A percentile compares a stretch with the other conserved stretches of the same genome.
phyloP scores from a whole-genome alignment of 1,140 invertebrate genomes.

The Lepidurus apus region DNA sequence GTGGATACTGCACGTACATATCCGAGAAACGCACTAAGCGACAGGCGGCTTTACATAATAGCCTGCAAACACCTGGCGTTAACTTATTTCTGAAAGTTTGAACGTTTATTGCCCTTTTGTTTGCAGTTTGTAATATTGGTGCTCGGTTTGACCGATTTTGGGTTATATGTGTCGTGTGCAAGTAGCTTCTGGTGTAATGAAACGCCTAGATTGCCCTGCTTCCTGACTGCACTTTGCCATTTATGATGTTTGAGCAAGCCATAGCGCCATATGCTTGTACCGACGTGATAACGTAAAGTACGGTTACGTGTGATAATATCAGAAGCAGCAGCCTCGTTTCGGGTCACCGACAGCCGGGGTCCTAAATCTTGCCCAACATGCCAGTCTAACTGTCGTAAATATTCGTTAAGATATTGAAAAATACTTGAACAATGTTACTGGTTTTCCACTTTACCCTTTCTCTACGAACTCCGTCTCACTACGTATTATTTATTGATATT shows the following conservation, averaged over 20 bases:
- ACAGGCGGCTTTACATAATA: too few species aligned
- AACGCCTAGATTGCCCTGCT: neutral
- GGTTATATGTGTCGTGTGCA: neutral
- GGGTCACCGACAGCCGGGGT: constrained; percentile 15
- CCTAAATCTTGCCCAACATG: neutral
- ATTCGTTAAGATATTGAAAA: neutral
- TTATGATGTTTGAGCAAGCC: constrained; percentile 19
- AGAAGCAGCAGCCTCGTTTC: neutral
- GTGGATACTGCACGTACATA: too few species aligned
- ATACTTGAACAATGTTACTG: neutral
- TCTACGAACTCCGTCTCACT: too few species aligned
- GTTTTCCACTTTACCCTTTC: too few species aligned
- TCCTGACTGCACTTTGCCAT: neutral
- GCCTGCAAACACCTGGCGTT: neutral
- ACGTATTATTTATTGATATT: too few species aligned
- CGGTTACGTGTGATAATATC: constrained; percentile 19
- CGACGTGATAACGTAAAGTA: neutral
- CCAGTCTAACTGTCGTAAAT: neutral
- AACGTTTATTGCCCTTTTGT: neutral
- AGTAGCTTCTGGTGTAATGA: constrained; percentile 5
- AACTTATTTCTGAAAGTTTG: neutral
- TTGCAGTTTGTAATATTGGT: constrained; percentile 2
- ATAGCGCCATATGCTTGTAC: constrained; percentile 13
- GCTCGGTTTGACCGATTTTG: neutral
- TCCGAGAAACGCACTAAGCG: too few species aligned